These are phyloP conservation scores for Dasypogon diadema DNA, from an alignment of 2,888 invertebrate genomes.

Conservation along the genomic window DNA sequence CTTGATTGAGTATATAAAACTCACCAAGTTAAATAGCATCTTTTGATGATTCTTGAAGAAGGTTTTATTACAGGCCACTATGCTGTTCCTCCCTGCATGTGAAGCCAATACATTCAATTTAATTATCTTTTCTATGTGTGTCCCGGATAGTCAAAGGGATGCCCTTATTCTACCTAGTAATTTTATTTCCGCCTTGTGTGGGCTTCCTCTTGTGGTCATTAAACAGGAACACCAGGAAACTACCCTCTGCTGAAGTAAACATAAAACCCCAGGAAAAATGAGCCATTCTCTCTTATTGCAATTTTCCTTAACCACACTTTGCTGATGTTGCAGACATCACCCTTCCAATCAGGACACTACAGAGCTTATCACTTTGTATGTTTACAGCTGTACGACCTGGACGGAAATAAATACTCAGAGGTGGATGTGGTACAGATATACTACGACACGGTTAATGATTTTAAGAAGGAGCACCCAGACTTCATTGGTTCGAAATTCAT, in stretches of 20 bases:
- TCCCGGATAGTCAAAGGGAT: too few relatives aligned
- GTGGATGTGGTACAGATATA: conserved; percentile 74
- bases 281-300: background rate
- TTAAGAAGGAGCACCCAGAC: conserved; percentile 73
- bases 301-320: background rate
- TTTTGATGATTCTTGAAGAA: too few relatives aligned
- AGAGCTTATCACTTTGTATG: conserved; percentile 10
- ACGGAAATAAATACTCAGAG: conserved; percentile 72
- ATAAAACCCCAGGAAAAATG: background rate
- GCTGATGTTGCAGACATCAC: conserved; percentile 28
- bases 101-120: too few relatives aligned
- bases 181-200: background rate
- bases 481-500: conserved; percentile 79
- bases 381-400: conserved; percentile 73
- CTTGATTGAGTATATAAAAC: too few relatives aligned
- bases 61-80: too few relatives aligned
- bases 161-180: background rate
- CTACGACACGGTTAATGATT: conserved; percentile 72
- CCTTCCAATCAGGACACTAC: background rate
- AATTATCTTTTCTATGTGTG: too few relatives aligned
- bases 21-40: too few relatives aligned
- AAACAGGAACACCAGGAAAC: background rate
- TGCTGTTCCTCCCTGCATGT: too few relatives aligned
- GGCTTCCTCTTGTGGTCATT: background rate
- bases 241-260: background rate